phyloP scores from a whole-genome alignment of 2,888 invertebrate genomes.

The Formica aserva region DNA sequence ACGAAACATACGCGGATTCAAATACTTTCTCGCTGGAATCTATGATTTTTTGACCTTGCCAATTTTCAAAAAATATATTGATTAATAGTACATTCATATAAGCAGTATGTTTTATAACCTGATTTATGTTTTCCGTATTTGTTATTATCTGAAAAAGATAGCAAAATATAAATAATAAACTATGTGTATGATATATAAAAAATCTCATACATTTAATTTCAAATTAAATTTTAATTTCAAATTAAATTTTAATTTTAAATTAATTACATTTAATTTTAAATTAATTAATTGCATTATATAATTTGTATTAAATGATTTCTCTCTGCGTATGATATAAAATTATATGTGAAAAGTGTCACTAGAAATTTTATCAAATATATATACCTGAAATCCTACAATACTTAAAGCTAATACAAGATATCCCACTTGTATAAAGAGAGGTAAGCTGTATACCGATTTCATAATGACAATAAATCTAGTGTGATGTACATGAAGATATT shows the following conservation, averaged over 20 bases:
- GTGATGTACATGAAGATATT: neutral
- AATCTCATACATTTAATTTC: neutral
- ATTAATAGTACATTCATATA: neutral
- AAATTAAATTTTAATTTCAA: neutral
- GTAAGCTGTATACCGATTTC: neutral
- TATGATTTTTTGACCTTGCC: conserved; percentile 40
- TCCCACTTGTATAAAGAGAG: neutral
- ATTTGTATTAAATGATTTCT: neutral
- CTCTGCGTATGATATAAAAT: neutral
- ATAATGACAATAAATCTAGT: conserved; percentile 5
- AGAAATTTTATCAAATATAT: neutral
- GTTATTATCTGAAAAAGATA: neutral
- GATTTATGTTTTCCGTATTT: neutral
- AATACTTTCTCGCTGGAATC: conserved; percentile 29
- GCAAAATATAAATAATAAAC: neutral
- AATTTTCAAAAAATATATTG: conserved; percentile 22
- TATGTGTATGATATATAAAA: neutral
- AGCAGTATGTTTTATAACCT: neutral
- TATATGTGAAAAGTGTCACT: neutral
- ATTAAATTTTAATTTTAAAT: neutral
- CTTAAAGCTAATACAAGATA: neutral
- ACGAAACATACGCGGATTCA: conserved; percentile 25
- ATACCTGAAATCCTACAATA: conserved; percentile 26
- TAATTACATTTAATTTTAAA: too few species aligned
- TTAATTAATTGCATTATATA: neutral